phyloP scores from a whole-genome alignment of 2,888 invertebrate species.

The Nemoura dubitans region DNA sequence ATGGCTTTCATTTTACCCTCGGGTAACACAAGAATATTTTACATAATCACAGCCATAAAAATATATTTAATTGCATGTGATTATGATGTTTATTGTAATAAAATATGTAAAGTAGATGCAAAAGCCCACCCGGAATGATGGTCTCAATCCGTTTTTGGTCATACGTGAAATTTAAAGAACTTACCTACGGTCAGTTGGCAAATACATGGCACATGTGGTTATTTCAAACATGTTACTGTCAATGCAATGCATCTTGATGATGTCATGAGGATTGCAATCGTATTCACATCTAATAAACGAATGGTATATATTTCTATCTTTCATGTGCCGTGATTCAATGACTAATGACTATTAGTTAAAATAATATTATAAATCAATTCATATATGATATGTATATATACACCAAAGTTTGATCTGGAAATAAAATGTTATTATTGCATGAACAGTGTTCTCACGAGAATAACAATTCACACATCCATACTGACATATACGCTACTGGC shows the following conservation, averaged over 20 bases:
- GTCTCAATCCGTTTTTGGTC: neutral
- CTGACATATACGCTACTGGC: neutral
- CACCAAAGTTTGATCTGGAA: neutral
- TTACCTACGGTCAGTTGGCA: neutral
- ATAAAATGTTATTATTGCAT: neutral
- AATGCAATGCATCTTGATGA: neutral
- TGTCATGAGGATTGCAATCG: neutral
- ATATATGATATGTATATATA: too few relatives aligned
- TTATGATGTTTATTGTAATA: neutral
- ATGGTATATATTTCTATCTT: neutral
- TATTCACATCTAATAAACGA: neutral
- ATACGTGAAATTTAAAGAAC: neutral
- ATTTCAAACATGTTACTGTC: neutral
- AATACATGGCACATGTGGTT: neutral
- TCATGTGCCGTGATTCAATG: neutral
- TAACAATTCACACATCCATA: neutral
- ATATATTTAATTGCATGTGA: conserved; percentile 7
- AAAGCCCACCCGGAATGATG: conserved; percentile 12
- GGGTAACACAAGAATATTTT: neutral
- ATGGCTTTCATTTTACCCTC: neutral
- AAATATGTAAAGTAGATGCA: neutral
- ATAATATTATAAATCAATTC: neutral
- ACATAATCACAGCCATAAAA: neutral
- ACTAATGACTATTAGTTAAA: neutral
- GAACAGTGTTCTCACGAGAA: neutral